A percentile compares a stretch with the other conserved stretches of the same genome.
Conservation (phyloP, 1,140 invertebrate genomes). For the Hycleus cichorii region DNA sequence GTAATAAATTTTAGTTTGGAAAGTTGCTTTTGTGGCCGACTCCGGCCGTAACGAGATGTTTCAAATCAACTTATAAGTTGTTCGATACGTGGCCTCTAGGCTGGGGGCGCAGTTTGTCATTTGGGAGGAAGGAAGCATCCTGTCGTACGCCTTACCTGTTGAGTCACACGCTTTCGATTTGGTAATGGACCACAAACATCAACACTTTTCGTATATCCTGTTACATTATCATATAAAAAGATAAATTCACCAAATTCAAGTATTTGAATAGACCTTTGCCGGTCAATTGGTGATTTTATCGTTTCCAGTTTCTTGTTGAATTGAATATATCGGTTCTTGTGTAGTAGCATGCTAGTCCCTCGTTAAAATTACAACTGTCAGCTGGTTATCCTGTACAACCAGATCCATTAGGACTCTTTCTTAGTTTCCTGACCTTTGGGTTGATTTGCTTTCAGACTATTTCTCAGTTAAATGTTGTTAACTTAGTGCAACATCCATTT, state of each 20-base stretch:
- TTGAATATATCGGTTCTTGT: background rate
- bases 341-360: constrained; percentile 11
- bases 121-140: constrained; percentile 15
- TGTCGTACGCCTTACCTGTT: constrained; percentile 24
- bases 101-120: constrained; percentile 14
- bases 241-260: no score
- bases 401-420: constrained; percentile 18
- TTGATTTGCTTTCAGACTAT: background rate
- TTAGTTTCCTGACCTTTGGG: constrained; percentile 9
- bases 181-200: constrained; percentile 14
- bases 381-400: background rate
- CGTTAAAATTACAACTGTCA: constrained; percentile 16
- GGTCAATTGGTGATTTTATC: no score
- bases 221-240: no score
- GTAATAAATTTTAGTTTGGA: constrained; percentile 25
- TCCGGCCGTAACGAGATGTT: constrained; percentile 17
- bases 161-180: constrained; percentile 17
- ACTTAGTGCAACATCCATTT: no score
- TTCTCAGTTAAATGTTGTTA: no score
- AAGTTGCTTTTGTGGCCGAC: constrained; percentile 8
- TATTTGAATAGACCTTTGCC: no score
- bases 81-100: constrained; percentile 15
- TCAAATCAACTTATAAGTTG: constrained; percentile 23
- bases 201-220: background rate
- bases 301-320: no score